Evolutionary conservation across 2,797 vertebrate species (phyloP), one percentile per base, ranked within the genome.

Genomic region (Acanthornis magna): DNA sequence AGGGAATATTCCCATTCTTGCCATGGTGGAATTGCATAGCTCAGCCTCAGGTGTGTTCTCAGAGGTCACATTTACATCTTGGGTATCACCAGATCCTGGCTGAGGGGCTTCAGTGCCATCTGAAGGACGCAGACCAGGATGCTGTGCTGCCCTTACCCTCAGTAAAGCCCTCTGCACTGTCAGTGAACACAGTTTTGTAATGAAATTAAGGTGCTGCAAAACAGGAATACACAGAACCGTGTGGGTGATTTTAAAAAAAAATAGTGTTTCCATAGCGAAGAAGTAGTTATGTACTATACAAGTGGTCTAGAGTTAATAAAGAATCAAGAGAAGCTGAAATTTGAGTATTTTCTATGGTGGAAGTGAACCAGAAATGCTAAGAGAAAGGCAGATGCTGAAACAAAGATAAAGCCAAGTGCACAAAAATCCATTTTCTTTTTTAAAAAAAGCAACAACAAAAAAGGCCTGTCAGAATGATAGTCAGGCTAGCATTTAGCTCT

Each of bases 381-480:
- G 21, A 42, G 54, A 74, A 85, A 95, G 57, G 57, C 61, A 91
- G 71, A 77, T 77, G 36, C 68, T 79, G 67, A 93, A 95, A 91
- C 68, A 85, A 73, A 90, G 88, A 93, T 85, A 77, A 82, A 91
- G 43, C 48, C 53, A 87, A 90, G 29, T 68, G 70, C 12, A 30
- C 42, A 77, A 82, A 95, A 94, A 77, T 70, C 36, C 4, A 19
- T 83, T 84, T 91, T 70, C 61, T 89, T 87, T 48, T 89, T 93
- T 85, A 91, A 88, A 78, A 79, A 66, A 88, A 91, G 53, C 62
- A 77, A 67, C 57, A 90, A 75, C 55, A 70, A 83, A 89, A 92
- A 77, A 77, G 34, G 6, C 77, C 63, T 96, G 96, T 95, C 95
- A 96, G 73, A 82, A 79, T 95, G 90, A 95, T 57, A 91, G 93